These are phyloP conservation scores for Anhinga anhinga DNA, from an alignment of 2,113 vertebrate genomes.

Conservation along the genomic window DNA sequence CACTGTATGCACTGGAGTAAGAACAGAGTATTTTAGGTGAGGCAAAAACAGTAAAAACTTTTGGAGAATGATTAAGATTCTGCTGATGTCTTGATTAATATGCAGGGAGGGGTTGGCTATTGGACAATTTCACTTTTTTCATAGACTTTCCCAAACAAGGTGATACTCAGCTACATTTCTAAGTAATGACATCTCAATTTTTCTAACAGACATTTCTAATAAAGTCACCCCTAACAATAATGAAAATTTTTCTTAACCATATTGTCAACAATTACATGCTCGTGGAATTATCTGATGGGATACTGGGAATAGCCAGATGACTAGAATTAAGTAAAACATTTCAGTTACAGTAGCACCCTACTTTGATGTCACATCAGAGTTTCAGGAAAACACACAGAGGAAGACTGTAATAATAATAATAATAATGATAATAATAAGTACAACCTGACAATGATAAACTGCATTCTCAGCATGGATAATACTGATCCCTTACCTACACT, in stretches of 20 bases:
- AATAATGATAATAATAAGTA: background rate
- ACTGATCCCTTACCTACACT: background rate
- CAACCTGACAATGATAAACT: background rate
- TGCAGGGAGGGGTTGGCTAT: fast-evolving
- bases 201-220: background rate
- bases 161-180: background rate
- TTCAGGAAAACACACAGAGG: background rate
- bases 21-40: background rate
- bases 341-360: fast-evolving
- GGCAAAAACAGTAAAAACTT: background rate
- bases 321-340: background rate
- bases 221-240: background rate
- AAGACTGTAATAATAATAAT: background rate
- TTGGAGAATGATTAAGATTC: background rate
- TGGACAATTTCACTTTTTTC: background rate
- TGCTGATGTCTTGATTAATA: background rate
- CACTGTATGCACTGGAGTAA: background rate
- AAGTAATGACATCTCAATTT: background rate
- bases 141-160: background rate
- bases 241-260: background rate
- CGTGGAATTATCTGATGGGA: background rate
- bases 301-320: fast-evolving
- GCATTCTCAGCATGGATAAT: background rate
- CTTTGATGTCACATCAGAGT: background rate
- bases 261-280: fast-evolving